Evolutionary conservation across 2,113 vertebrate species (phyloP), one percentile per base, ranked within the genome.

Genomic region (Oryzias javanicus): DNA sequence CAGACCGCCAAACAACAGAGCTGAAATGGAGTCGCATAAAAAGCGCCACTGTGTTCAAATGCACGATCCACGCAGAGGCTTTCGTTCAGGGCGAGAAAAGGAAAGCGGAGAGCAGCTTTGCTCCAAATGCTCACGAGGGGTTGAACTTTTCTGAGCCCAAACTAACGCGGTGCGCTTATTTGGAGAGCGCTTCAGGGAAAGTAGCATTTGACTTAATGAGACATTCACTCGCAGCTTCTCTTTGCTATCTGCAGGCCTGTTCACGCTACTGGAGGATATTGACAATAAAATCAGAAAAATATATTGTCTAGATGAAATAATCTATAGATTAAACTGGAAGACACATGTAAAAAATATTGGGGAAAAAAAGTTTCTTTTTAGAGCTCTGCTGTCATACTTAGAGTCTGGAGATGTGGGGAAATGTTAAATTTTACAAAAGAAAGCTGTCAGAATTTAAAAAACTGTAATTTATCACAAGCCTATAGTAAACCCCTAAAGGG

Each of bases 81-180:
- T 74, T 92, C 91, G 93, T 95, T 94, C 91, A 94, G 81, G 80
- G 78, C 59, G 25, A 84, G 88, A 94, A 94, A 94, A 92, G 94
- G 83, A 93, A 96, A 95, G 91, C 92, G 93, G 93, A 94, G 94
- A 94, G 95, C 72, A 92, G 94, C 94, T 94, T 94, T 93, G 93
- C 94, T 93, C 92, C 94, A 94, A 94, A 89, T 92, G 93, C 93
- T 96, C 95, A 96, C 95, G 93, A 93, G 95, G 93, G 95, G 94
- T 92, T 94, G 95, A 93, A 94, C 90, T 94, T 88, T 95, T 98
- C 95, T 91, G 91, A 91, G 90, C 90, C 90, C 85, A 80, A 8
- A 93, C 93, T 95, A 94, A 93, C 83, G 92, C 91, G 88, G 93
- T 93, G 88, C 92, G 95, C 94, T 96, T 97, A 96, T 94, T 95